phyloP scores from a whole-genome alignment of 2,113 vertebrate genomes.

The Dicrurus megarhynchus region DNA sequence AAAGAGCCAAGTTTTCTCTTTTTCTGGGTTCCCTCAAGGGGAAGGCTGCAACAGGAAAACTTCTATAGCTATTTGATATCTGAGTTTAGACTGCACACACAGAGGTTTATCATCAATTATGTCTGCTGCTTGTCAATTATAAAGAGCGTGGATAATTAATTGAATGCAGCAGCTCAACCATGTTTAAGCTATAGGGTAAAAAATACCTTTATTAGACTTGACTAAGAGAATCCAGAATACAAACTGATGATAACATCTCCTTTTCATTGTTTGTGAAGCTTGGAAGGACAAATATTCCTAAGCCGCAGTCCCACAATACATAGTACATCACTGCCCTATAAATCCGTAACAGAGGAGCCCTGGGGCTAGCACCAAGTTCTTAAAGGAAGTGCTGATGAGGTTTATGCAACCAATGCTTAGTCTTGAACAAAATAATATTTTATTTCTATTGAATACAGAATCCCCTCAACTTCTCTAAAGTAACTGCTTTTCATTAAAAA shows the following conservation, averaged over 20 bases:
- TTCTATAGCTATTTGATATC: background rate
- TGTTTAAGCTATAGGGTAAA: background rate
- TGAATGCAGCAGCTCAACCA: background rate
- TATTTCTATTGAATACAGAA: background rate
- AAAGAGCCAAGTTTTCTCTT: background rate
- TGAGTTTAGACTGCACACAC: background rate
- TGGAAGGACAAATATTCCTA: background rate
- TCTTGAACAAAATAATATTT: background rate
- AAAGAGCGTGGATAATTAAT: background rate
- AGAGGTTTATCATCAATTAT: background rate
- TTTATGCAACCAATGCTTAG: background rate
- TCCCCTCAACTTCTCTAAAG: background rate
- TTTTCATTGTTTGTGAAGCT: background rate
- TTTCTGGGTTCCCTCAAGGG: background rate
- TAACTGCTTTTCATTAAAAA: background rate
- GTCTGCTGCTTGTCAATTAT: background rate
- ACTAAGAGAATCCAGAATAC: background rate
- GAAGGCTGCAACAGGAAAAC: background rate
- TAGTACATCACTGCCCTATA: conserved; percentile 15
- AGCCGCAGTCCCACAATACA: background rate
- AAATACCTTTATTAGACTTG: background rate
- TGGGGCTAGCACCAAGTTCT: background rate
- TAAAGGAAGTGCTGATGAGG: background rate
- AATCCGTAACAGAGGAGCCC: background rate
- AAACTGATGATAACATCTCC: background rate